Conservation (phyloP, 2,888 invertebrate genomes). For the Theretra japonica region DNA sequence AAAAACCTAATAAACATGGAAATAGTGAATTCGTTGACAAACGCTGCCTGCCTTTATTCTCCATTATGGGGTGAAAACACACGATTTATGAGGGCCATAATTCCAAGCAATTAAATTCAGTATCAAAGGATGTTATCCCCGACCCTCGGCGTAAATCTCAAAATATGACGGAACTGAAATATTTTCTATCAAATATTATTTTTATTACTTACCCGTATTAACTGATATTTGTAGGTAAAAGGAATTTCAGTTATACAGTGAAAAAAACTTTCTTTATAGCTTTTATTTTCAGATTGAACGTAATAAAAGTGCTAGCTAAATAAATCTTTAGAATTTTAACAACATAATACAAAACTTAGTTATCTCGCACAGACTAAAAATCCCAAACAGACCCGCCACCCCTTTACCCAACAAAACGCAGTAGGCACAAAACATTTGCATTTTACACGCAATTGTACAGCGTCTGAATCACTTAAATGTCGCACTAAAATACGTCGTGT, state of each 20-base stretch:
- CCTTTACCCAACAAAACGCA: neutral
- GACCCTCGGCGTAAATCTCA: constrained; percentile 15
- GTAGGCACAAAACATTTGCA: constrained; percentile 20
- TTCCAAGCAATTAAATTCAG: constrained; percentile 32
- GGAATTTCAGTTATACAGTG: no score
- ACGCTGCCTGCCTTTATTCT: constrained; percentile 28
- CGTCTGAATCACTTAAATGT: constrained; percentile 50
- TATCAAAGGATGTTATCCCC: constrained; percentile 29
- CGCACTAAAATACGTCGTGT: constrained; percentile 50
- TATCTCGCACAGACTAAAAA: neutral
- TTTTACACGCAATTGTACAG: constrained; percentile 7
- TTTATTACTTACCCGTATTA: neutral
- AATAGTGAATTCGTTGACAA: constrained; percentile 34
- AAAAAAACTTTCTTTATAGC: no score
- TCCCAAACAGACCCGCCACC: neutral
- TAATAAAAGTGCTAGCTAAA: no score
- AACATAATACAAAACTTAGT: no score
- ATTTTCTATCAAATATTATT: constrained; percentile 8
- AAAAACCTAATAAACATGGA: neutral
- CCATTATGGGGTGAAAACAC: constrained; percentile 34
- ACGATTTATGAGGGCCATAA: constrained; percentile 30
- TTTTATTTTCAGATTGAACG: no score
- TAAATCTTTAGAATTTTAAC: no score
- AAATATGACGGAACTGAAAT: constrained; percentile 13
- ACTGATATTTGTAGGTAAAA: no score